Percentiles rank a stretch among this genome's conserved stretches.
phyloP scores from a whole-genome alignment of 2,797 vertebrate species.

The Aythya fuligula region DNA sequence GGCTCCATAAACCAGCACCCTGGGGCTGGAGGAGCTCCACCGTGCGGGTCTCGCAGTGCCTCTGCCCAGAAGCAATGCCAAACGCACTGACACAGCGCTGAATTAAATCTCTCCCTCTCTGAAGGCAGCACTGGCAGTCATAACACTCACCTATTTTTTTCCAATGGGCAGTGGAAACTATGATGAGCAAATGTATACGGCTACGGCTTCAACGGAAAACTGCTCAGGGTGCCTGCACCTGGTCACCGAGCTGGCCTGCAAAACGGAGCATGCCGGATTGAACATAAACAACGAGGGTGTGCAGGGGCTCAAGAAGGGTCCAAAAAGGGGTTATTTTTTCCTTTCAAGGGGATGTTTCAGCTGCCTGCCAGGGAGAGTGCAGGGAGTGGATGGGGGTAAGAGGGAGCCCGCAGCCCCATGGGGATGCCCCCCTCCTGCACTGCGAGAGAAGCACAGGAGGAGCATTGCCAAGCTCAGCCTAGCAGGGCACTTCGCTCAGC shows the following conservation, averaged over 20 bases:
- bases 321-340: neutral
- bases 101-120: neutral
- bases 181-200: neutral
- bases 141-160: neutral
- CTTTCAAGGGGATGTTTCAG: neutral
- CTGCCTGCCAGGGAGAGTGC: neutral
- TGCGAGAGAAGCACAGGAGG: neutral
- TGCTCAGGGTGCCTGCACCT: neutral
- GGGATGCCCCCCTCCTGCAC: neutral
- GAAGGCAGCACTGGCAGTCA: neutral
- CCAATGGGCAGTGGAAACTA: neutral
- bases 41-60: neutral
- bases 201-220: neutral
- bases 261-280: neutral
- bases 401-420: neutral
- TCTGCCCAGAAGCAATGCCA: accelerated
- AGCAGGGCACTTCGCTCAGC: neutral
- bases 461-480: accelerated
- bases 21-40: neutral
- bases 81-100: accelerated
- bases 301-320: neutral
- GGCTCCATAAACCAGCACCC: neutral
- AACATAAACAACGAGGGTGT: neutral
- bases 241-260: accelerated
- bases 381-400: neutral